phyloP scores from a whole-genome alignment of 2,113 vertebrate genomes.

The Pedetes capensis region DNA sequence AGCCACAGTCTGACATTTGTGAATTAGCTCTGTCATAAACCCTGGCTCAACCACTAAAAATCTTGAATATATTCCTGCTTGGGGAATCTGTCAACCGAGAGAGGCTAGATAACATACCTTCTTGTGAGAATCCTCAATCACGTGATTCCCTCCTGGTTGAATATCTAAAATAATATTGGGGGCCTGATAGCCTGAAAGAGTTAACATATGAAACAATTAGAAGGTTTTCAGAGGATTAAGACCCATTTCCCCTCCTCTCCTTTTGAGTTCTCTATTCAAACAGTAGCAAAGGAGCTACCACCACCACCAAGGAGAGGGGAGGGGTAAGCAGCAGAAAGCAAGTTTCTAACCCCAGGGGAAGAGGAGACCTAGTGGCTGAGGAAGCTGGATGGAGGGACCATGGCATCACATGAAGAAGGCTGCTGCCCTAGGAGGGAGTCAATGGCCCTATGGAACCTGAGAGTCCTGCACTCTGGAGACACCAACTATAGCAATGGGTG shows the following conservation, averaged over 20 bases:
- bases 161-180: constrained; percentile 90
- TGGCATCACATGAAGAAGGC: neutral
- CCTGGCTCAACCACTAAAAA: neutral
- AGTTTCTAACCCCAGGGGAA: neutral
- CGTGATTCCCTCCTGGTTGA: constrained; percentile 89
- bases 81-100: neutral
- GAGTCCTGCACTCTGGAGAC: neutral
- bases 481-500: neutral
- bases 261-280: neutral
- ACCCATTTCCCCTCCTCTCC: neutral
- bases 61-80: accelerated
- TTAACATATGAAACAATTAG: constrained; percentile 36
- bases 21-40: neutral
- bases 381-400: neutral
- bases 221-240: neutral
- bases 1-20: neutral
- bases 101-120: constrained; percentile 85
- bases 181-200: constrained; percentile 80
- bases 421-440: neutral
- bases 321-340: neutral
- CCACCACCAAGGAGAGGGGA: neutral
- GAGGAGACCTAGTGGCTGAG: neutral
- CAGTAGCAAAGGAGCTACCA: neutral
- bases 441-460: neutral
- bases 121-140: constrained; percentile 86